phyloP scores from a whole-genome alignment of 2,888 invertebrate species.

The Chelonus formosanus region DNA sequence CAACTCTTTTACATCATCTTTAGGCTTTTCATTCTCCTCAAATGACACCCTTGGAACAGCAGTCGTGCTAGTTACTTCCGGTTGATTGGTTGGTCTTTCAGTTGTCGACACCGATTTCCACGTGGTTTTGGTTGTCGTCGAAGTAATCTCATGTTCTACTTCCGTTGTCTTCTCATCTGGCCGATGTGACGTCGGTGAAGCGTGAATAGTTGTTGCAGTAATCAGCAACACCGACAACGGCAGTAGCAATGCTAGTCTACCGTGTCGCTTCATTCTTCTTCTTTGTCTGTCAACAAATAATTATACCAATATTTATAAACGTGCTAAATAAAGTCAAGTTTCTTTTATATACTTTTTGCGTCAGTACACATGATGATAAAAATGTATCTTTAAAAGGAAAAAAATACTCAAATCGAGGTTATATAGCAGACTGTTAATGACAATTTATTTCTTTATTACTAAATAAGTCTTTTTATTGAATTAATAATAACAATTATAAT shows the following conservation, averaged over 20 bases:
- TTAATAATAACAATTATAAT: no score
- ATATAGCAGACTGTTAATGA: no score
- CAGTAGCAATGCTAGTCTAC: constrained; percentile 40
- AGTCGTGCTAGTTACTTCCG: constrained; percentile 3
- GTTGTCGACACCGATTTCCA: constrained; percentile 15
- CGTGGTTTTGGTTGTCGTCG: constrained; percentile 18
- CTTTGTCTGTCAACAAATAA: constrained; percentile 31
- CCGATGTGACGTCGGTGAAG: constrained; percentile 20
- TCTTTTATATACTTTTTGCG: neutral
- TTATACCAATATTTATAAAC: constrained; percentile 4
- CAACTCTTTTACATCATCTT: constrained; percentile 7
- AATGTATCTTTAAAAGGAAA: no score
- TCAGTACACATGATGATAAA: no score
- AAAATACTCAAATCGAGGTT: no score
- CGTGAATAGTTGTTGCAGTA: constrained; percentile 21
- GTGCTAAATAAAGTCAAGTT: neutral
- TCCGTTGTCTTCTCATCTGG: constrained; percentile 18
- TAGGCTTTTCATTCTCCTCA: neutral
- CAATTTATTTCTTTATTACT: neutral
- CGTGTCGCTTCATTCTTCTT: constrained; percentile 40
- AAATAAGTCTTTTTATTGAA: neutral
- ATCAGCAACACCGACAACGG: constrained; percentile 30
- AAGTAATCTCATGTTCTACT: constrained; percentile 19
- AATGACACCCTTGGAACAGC: neutral
- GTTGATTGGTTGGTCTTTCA: constrained; percentile 11